Evolutionary conservation across 2,113 vertebrate species (phyloP), one percentile per base, ranked within the genome.

Genomic region (Pomatostomus ruficeps): DNA sequence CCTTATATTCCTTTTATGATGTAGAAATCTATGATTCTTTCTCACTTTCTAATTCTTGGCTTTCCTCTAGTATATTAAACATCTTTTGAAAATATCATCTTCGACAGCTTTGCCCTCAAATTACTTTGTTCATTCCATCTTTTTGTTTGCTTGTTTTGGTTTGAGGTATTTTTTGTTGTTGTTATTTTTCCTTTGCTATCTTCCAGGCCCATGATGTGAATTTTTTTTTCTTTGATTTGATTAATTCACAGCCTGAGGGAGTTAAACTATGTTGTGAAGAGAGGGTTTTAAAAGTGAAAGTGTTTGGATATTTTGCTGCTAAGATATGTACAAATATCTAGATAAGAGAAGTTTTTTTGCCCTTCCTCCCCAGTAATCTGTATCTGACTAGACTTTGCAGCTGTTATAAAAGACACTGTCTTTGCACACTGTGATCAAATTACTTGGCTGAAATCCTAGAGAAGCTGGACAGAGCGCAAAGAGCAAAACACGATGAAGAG

Each of bases 361-460:
- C 5, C 4, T 42, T 36, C 12, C 42, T 13, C 7, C 3, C 14
- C 1, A 4, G 26, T 70, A 63, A 48, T 68, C 49, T 77, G 89
- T 80, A 28, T 70, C n/a, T 91, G 65, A 49, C 48, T 68, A 55
- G 38, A 54, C 35, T 78, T 84, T 57, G 75, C 40, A 74, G 36
- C 68, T 81, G 40, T 57, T 93, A 63, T 52, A 84, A 92, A 80
- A 84, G 36, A 48, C 17, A 67, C 48, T 90, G 22, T 74, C 43
- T 85, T 88, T 75, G 40, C 35, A 55, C 14, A 38, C 24, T 52
- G 36, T 0, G 88, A 35, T 92, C 91, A 81, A 85, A 81, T 92
- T 83, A 35, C 84, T 77, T 96, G 83, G 48, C 80, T 89, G 86
- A 84, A 92, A 91, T 93, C 86, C 83, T 81, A 61, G 80, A 74